Percentiles rank a stretch among this genome's conserved stretches.
Conservation (phyloP, 2,888 invertebrate genomes). For the Drosophila colorata region DNA sequence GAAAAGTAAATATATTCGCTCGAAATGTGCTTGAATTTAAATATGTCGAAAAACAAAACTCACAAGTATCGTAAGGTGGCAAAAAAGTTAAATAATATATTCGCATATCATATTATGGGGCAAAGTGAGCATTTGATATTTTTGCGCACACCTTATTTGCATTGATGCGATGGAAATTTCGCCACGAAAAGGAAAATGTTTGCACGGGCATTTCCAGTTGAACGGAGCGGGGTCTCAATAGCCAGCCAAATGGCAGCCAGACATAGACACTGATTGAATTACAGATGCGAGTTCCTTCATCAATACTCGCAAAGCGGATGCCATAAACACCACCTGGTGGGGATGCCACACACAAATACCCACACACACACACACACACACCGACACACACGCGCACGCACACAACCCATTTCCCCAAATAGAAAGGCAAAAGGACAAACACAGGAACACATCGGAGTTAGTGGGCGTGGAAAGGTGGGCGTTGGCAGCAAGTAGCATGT, state of each 20-base stretch:
- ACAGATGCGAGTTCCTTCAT: conserved; percentile 82
- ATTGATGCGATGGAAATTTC: conserved; percentile 66
- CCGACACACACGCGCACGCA: conserved; percentile 25
- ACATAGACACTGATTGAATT: conserved; percentile 82
- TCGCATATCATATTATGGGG: conserved; percentile 65
- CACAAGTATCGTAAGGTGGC: conserved; percentile 1
- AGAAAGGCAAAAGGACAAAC: conserved; percentile 34
- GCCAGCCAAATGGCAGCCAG: conserved; percentile 68
- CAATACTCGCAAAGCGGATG: conserved; percentile 82
- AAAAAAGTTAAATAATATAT: conserved; percentile 36
- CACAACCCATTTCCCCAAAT: conserved; percentile 57
- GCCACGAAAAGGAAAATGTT: conserved; percentile 31
- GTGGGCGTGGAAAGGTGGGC: conserved; percentile 9
- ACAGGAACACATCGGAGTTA: conserved; percentile 23
- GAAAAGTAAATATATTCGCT: not conserved
- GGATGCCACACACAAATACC: conserved; percentile 45
- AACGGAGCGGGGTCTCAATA: conserved; percentile 57
- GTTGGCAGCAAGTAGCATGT: conserved; percentile 54
- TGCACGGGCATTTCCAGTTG: conserved; percentile 69
- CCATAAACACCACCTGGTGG: conserved; percentile 82
- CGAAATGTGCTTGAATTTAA: not conserved
- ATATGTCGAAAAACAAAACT: conserved; percentile 15
- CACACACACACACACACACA: conserved; percentile 31
- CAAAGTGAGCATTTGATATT: conserved; percentile 56
- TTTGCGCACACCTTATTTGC: conserved; percentile 68